Evolutionary conservation across 1,140 invertebrate genomes (phyloP).

Genomic region (Diorhabda carinulata): DNA sequence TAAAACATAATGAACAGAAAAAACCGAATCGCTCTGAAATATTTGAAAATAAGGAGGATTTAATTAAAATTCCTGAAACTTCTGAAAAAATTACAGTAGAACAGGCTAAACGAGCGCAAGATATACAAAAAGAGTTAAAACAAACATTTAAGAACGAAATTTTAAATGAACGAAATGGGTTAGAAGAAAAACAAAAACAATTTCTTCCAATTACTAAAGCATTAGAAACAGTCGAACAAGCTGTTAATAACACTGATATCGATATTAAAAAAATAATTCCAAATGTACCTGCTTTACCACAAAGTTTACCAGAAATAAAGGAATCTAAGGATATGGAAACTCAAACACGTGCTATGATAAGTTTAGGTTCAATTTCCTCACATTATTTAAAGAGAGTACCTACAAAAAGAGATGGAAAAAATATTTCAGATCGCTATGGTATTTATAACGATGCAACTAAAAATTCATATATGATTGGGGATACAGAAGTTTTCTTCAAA

Average conservation of each 20-base stretch:
- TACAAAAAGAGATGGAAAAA: slow-evolving; percentile 6
- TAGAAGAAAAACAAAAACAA: slow-evolving; percentile 4
- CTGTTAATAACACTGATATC: not conserved
- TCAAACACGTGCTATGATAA: slow-evolving; percentile 7
- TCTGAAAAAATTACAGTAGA: not conserved
- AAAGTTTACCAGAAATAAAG: not conserved
- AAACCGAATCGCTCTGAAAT: not conserved
- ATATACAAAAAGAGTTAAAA: slow-evolving; percentile 1
- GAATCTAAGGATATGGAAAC: not conserved
- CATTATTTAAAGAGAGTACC: slow-evolving; percentile 5
- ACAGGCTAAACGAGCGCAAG: not conserved
- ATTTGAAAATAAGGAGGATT: not conserved
- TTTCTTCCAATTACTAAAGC: slow-evolving; percentile 4
- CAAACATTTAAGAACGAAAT: slow-evolving; percentile 3
- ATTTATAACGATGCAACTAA: not conserved
- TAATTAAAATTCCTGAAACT: not conserved
- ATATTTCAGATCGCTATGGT: slow-evolving; percentile 1
- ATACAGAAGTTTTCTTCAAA: not conserved
- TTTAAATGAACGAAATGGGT: slow-evolving; percentile 2
- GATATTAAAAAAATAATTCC: slow-evolving; percentile 5
- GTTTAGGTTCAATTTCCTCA: not conserved
- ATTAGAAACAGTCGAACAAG: slow-evolving; percentile 2
- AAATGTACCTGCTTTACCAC: not conserved
- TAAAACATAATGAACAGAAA: not conserved
- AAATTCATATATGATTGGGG: slow-evolving; percentile 4